Evolutionary conservation across 2,797 vertebrate genomes (phyloP).

Genomic region (Neosilurus mollespiculum): DNA sequence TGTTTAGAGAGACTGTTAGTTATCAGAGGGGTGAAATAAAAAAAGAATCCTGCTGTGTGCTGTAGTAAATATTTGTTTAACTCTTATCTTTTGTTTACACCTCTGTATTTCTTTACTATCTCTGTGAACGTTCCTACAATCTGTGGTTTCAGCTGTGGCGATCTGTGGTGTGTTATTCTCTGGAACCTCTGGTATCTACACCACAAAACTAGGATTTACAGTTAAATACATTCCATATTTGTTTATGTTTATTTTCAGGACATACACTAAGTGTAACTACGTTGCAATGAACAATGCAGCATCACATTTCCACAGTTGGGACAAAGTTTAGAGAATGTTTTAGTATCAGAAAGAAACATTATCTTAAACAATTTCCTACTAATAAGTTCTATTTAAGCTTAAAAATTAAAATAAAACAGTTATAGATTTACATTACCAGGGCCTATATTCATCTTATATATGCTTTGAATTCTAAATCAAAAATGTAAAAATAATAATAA

Average conservation of each 20-base stretch:
- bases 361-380: background rate
- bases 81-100: background rate
- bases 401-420: background rate
- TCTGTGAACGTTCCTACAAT: background rate
- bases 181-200: too few species aligned
- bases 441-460: background rate
- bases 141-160: background rate
- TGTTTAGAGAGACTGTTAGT: background rate
- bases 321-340: background rate
- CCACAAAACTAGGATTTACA: background rate
- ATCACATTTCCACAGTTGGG: background rate
- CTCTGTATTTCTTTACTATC: background rate
- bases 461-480: background rate
- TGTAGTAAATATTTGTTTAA: background rate
- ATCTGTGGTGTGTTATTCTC: background rate
- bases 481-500: background rate
- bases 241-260: background rate
- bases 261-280: background rate
- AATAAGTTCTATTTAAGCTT: background rate
- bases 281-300: background rate
- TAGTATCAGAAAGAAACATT: background rate
- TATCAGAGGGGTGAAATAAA: background rate
- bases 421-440: background rate
- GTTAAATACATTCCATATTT: background rate
- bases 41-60: constrained; percentile 2